Evolutionary conservation across 2,797 vertebrate species (phyloP).

Genomic region (Adelosebastes latens): DNA sequence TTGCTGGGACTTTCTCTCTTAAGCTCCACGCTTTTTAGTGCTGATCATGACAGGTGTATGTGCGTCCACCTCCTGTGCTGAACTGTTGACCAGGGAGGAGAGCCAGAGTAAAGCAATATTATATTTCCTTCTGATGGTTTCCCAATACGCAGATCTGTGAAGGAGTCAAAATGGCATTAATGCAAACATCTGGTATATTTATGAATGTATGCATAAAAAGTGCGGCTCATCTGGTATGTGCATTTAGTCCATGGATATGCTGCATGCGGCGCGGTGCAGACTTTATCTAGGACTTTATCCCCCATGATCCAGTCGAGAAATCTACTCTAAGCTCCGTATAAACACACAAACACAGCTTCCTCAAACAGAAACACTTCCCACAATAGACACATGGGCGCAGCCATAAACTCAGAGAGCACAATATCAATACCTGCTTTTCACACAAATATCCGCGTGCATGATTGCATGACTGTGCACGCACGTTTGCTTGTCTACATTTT

Average conservation of each 20-base stretch:
- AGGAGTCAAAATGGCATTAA: conserved; percentile 46
- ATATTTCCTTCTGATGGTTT: conserved; percentile 66
- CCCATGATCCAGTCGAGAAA: conserved; percentile 36
- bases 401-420: conserved; percentile 7
- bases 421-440: conserved; percentile 10
- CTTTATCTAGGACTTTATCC: conserved; percentile 24
- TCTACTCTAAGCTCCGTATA: conserved; percentile 35
- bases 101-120: conserved; percentile 55
- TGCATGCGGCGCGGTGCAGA: conserved; percentile 1
- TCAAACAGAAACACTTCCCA: conserved; percentile 48
- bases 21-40: conserved; percentile 11
- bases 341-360: conserved; percentile 51
- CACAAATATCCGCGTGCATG: neutral
- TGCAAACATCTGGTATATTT: conserved; percentile 61
- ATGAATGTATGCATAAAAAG: conserved; percentile 56
- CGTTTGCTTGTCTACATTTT: neutral
- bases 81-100: conserved; percentile 53
- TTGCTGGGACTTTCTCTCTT: conserved; percentile 39
- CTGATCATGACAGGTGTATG: conserved; percentile 59
- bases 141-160: conserved; percentile 46
- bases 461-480: neutral
- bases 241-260: conserved; percentile 42
- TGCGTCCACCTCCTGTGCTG: conserved; percentile 35
- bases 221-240: conserved; percentile 57
- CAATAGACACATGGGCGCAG: conserved; percentile 13